These are phyloP conservation scores for Artibeus lituratus DNA, from an alignment of 2,797 vertebrate species.

Conservation along the genomic window DNA sequence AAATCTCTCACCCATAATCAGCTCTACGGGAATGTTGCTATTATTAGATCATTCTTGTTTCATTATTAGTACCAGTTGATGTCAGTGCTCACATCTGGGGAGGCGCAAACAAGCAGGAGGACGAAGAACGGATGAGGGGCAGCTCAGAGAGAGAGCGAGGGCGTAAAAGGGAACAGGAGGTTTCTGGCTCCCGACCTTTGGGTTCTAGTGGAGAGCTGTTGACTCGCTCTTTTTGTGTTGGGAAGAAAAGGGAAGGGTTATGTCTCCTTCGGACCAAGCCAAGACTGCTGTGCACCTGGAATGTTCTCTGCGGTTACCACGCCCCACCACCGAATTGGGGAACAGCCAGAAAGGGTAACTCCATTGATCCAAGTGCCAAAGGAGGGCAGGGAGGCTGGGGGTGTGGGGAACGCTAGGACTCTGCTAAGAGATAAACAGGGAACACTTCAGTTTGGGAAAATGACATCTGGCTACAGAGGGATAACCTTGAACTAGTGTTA, in stretches of 20 bases:
- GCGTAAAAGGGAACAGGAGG: neutral
- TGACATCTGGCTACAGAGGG: neutral
- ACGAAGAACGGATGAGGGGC: neutral
- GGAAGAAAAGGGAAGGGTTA: neutral
- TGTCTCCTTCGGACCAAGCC: neutral
- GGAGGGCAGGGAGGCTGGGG: no score
- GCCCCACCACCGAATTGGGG: neutral
- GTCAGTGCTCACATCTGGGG: neutral
- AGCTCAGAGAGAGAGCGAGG: neutral
- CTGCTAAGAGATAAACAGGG: neutral
- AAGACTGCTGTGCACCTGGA: neutral
- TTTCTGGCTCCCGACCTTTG: no score
- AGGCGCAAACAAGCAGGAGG: no score
- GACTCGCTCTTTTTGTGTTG: neutral
- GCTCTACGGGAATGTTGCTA: no score
- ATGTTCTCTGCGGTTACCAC: neutral
- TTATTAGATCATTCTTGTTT: neutral
- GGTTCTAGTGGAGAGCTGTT: neutral
- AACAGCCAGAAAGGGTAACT: neutral
- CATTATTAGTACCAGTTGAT: neutral
- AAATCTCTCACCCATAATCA: neutral
- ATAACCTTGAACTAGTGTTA: neutral
- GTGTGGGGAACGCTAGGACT: fast-evolving
- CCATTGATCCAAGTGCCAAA: neutral
- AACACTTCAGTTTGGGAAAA: neutral